Percentiles rank a stretch among this genome's conserved stretches.
These are phyloP conservation scores for Elephas maximus DNA, from an alignment of 2,113 vertebrate species.

Conservation along the genomic window DNA sequence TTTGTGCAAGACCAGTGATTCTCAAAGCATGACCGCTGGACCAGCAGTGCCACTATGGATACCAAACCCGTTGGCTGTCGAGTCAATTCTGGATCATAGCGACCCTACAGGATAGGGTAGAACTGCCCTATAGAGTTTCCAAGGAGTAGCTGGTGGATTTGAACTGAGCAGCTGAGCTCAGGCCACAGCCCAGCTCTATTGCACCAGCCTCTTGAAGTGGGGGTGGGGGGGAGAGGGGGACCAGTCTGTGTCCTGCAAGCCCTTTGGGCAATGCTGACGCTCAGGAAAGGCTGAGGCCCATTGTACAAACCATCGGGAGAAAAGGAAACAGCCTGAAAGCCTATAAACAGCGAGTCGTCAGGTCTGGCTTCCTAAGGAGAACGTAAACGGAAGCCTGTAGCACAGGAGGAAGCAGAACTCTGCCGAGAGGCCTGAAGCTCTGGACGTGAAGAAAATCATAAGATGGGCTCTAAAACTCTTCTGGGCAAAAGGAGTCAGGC, in stretches of 20 bases:
- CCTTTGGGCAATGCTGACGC: background rate
- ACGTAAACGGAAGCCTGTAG: background rate
- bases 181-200: background rate
- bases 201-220: too few species aligned
- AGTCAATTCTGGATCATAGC: too few species aligned
- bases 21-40: background rate
- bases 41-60: background rate
- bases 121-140: too few species aligned
- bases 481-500: background rate
- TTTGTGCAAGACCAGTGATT: background rate
- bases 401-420: rapidly evolving
- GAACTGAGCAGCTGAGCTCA: too few species aligned
- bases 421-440: background rate
- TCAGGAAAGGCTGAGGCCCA: background rate
- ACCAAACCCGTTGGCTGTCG: background rate
- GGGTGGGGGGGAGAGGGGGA: background rate
- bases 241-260: background rate
- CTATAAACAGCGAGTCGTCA: background rate
- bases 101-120: too few species aligned
- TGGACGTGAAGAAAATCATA: background rate
- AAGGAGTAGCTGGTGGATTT: too few species aligned
- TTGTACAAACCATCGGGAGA: background rate
- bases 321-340: background rate
- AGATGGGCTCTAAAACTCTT: background rate
- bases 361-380: background rate